Evolutionary conservation across 1,140 invertebrate species (phyloP).

Genomic region (Aphelinus atriplicis): DNA sequence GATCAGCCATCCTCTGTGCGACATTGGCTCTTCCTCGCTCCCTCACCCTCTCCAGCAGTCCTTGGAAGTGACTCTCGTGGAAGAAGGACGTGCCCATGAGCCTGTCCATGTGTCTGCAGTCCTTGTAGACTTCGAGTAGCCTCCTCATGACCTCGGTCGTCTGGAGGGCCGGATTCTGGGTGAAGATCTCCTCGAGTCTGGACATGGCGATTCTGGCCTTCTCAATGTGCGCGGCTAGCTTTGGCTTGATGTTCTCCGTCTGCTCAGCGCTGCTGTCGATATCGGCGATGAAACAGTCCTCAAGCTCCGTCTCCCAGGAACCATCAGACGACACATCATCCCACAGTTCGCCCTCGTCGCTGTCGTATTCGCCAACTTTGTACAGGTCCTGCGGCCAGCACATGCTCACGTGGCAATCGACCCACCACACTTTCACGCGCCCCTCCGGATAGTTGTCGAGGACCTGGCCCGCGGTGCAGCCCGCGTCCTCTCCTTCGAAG

Average conservation of each 20-base stretch:
- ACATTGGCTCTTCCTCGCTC: slow-evolving; percentile 66
- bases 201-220: slow-evolving; percentile 78
- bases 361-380: slow-evolving; percentile 81
- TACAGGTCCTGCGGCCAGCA: slow-evolving; percentile 91
- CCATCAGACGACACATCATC: slow-evolving; percentile 72
- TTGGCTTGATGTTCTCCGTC: slow-evolving; percentile 69
- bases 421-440: slow-evolving; percentile 87
- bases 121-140: slow-evolving; percentile 84
- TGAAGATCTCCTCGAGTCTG: slow-evolving; percentile 79
- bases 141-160: slow-evolving; percentile 81
- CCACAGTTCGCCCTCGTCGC: slow-evolving; percentile 81
- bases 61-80: slow-evolving; percentile 80
- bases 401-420: slow-evolving; percentile 82
- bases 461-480: slow-evolving; percentile 87
- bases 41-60: slow-evolving; percentile 70
- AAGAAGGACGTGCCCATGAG: slow-evolving; percentile 87
- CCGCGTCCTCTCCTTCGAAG: slow-evolving; percentile 77
- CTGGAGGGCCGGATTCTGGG: slow-evolving; percentile 76
- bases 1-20: slow-evolving; percentile 70
- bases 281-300: slow-evolving; percentile 65
- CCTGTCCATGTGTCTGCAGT: slow-evolving; percentile 85
- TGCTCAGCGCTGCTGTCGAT: slow-evolving; percentile 56
- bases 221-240: slow-evolving; percentile 79
- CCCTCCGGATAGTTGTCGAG: slow-evolving; percentile 89
- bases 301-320: slow-evolving; percentile 87